phyloP scores from a whole-genome alignment of 2,888 invertebrate species.

The Beris chalybata region DNA sequence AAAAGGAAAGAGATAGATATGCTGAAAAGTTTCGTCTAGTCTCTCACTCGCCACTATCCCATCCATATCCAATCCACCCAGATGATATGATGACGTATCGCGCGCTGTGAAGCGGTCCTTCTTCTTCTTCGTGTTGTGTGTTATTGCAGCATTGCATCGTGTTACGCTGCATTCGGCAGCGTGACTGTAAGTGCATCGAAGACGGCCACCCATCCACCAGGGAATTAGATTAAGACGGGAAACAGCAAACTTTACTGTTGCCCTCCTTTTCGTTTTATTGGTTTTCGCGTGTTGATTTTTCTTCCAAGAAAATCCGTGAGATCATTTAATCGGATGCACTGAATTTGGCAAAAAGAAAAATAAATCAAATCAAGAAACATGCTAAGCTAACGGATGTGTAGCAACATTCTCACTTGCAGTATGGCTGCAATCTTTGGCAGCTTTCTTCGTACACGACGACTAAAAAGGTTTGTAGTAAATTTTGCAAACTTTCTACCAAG shows the following conservation, averaged over 20 bases:
- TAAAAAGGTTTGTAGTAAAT: conserved; percentile 30
- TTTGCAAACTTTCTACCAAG: conserved; percentile 39
- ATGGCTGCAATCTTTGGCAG: conserved; percentile 20
- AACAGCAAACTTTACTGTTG: too few relatives aligned
- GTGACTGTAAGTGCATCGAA: too few relatives aligned
- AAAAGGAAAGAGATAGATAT: conserved; percentile 4
- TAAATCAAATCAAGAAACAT: not conserved
- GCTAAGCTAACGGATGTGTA: not conserved
- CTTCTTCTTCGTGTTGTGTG: too few relatives aligned
- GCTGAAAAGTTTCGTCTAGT: conserved; percentile 34
- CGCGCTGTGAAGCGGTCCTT: too few relatives aligned
- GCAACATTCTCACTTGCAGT: not conserved
- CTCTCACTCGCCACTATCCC: conserved; percentile 36
- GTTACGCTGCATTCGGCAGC: not conserved
- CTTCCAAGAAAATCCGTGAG: too few relatives aligned
- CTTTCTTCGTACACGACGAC: conserved; percentile 8
- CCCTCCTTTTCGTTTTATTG: too few relatives aligned
- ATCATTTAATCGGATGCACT: not conserved
- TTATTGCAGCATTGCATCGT: conserved; percentile 12
- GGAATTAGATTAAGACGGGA: too few relatives aligned
- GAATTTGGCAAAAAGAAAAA: conserved; percentile 1
- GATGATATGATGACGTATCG: too few relatives aligned
- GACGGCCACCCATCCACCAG: too few relatives aligned
- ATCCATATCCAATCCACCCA: too few relatives aligned
- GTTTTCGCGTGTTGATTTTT: too few relatives aligned